phyloP scores from a whole-genome alignment of 2,113 vertebrate genomes.

The Siphamia tubifer region DNA sequence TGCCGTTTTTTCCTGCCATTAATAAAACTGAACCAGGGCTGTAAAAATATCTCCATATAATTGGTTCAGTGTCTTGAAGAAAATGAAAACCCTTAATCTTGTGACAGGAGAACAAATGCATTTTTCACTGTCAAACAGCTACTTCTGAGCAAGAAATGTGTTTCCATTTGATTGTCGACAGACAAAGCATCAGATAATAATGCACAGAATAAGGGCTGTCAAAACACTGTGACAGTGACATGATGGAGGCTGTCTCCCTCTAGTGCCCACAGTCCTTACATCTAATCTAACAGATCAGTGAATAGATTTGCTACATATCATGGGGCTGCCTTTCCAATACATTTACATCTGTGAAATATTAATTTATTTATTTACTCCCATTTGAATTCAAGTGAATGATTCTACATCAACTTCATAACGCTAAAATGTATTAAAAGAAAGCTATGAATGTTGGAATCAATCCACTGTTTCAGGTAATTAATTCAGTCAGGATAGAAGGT shows the following conservation, averaged over 20 bases:
- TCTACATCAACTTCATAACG: neutral
- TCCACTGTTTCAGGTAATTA: neutral
- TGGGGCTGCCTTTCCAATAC: too few relatives aligned
- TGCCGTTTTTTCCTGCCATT: neutral
- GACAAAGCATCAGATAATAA: neutral
- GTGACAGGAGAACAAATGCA: neutral
- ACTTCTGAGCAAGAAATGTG: neutral
- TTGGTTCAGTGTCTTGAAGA: neutral
- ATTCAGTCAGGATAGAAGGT: neutral
- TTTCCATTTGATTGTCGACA: neutral
- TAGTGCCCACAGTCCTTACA: conserved; percentile 34
- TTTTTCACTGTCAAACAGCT: neutral
- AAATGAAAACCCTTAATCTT: neutral
- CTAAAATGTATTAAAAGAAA: too few relatives aligned
- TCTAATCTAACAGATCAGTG: conserved; percentile 12
- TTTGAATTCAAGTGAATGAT: neutral
- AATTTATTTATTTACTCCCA: neutral
- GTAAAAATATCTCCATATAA: neutral
- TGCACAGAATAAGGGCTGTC: neutral
- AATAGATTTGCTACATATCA: neutral
- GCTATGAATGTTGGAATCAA: neutral
- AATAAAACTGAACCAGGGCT: neutral
- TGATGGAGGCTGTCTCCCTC: conserved; percentile 52
- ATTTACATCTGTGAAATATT: too few relatives aligned
- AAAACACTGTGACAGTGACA: conserved; percentile 14